A percentile compares a stretch with the other conserved stretches of the same genome.
These are phyloP conservation scores for Euglossa dilemma DNA, from an alignment of 1,140 invertebrate genomes.

Conservation along the genomic window DNA sequence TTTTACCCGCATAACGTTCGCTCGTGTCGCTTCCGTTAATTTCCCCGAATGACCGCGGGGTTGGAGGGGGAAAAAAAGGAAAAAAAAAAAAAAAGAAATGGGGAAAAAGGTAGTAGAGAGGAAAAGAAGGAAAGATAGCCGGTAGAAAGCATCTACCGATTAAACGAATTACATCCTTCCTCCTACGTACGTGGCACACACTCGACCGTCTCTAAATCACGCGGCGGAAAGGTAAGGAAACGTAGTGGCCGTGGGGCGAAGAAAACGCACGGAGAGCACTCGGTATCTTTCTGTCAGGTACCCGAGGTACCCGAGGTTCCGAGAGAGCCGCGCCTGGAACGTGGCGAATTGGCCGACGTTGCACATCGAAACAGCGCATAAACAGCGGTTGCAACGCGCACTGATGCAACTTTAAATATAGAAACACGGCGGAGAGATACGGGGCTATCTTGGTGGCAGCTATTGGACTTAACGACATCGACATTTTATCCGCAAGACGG, in stretches of 20 bases:
- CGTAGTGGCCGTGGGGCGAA: too few species aligned
- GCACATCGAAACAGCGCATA: neutral
- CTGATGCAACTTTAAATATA: conserved; percentile 27
- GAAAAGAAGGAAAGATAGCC: too few species aligned
- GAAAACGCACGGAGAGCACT: too few species aligned
- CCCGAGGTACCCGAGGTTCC: neutral
- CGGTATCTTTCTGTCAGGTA: too few species aligned
- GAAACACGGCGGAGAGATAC: conserved; percentile 22
- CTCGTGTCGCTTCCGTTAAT: neutral
- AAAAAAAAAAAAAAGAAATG: too few species aligned
- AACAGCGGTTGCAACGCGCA: neutral
- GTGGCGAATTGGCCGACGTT: neutral
- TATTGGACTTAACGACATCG: conserved; percentile 47
- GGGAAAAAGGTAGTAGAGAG: neutral
- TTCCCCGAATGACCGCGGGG: neutral
- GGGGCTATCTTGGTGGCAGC: conserved; percentile 24
- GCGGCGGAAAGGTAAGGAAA: neutral
- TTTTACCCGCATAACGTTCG: neutral
- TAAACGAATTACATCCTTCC: neutral
- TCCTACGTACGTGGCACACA: neutral
- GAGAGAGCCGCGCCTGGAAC: too few species aligned
- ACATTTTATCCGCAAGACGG: conserved; percentile 49
- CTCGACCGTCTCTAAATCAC: neutral
- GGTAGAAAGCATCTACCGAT: too few species aligned
- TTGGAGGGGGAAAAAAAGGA: neutral